Evolutionary conservation across 2,113 vertebrate genomes (phyloP).

Genomic region (Caranx ignobilis): DNA sequence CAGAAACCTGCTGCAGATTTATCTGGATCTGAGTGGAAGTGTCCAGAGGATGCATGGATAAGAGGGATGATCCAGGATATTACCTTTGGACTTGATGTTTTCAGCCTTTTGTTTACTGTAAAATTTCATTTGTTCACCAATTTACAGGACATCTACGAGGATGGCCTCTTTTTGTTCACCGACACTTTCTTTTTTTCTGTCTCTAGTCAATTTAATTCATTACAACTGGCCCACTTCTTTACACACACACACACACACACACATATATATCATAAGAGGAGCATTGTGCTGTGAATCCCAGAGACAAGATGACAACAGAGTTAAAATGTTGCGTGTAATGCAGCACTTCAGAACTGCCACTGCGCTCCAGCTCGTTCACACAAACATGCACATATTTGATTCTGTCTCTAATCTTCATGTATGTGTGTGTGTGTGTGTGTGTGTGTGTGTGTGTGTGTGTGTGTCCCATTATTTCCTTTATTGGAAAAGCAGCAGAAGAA

Average conservation of each 20-base stretch:
- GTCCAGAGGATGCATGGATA: background rate
- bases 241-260: background rate
- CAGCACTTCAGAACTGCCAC: background rate
- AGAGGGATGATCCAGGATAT: background rate
- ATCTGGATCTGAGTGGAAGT: too few relatives aligned
- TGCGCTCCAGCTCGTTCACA: background rate
- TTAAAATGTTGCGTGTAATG: slow-evolving; percentile 36
- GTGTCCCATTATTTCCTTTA: slow-evolving; percentile 15
- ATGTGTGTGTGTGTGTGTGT: background rate
- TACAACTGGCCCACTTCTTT: slow-evolving; percentile 59
- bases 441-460: background rate
- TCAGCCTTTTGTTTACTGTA: slow-evolving; percentile 27
- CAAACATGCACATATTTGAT: background rate
- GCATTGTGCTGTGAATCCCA: slow-evolving; percentile 9
- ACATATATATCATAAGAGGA: slow-evolving; percentile 14
- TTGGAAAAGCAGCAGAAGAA: slow-evolving; percentile 17
- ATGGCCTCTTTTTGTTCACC: slow-evolving; percentile 52
- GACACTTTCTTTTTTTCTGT: slow-evolving; percentile 18
- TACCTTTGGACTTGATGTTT: background rate
- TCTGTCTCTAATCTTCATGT: slow-evolving; percentile 40
- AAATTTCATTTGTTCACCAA: slow-evolving; percentile 34
- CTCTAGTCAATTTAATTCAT: slow-evolving; percentile 59
- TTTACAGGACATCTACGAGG: slow-evolving; percentile 46
- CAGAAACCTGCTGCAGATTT: background rate
- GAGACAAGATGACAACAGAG: slow-evolving; percentile 22